Percentiles rank a stretch among this genome's conserved stretches.
These are phyloP conservation scores for Enteromius mattozi DNA, from an alignment of 2,797 vertebrate genomes.

Conservation along the genomic window DNA sequence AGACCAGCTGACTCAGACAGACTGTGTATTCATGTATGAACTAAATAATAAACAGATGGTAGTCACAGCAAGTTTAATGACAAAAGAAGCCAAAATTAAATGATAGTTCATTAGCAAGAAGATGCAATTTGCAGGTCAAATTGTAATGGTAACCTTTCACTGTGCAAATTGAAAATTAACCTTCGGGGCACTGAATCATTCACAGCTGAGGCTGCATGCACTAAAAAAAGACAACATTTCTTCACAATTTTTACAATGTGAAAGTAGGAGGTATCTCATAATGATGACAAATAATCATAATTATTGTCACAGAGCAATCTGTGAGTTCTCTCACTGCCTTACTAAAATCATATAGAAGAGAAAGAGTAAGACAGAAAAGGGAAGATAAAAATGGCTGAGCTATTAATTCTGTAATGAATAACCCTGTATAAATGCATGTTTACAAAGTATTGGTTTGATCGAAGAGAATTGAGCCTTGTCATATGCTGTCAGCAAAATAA, in stretches of 20 bases:
- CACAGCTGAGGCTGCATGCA: constrained; percentile 69
- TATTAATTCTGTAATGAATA: neutral
- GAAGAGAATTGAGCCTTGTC: neutral
- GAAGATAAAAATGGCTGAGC: constrained; percentile 55
- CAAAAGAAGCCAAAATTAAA: constrained; percentile 81
- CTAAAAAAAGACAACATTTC: constrained; percentile 37
- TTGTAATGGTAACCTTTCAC: constrained; percentile 84
- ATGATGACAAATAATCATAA: constrained; percentile 65
- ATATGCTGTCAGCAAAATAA: neutral
- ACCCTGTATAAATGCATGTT: constrained; percentile 72
- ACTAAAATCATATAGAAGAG: constrained; percentile 20
- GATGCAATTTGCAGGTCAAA: constrained; percentile 88
- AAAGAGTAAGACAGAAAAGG: constrained; percentile 42
- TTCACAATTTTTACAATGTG: constrained; percentile 28
- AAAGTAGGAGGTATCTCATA: constrained; percentile 5
- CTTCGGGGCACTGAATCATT: constrained; percentile 79
- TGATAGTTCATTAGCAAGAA: constrained; percentile 82
- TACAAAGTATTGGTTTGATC: constrained; percentile 70
- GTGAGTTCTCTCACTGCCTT: constrained; percentile 36
- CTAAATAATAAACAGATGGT: constrained; percentile 88
- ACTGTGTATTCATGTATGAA: constrained; percentile 79
- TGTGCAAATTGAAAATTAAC: constrained; percentile 88
- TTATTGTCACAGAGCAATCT: constrained; percentile 60
- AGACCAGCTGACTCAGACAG: constrained; percentile 73
- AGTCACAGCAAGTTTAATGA: constrained; percentile 79